A percentile compares a stretch with the other conserved stretches of the same genome.
Evolutionary conservation across 2,888 invertebrate species (phyloP).

Genomic region (Ennomos quercinarius): DNA sequence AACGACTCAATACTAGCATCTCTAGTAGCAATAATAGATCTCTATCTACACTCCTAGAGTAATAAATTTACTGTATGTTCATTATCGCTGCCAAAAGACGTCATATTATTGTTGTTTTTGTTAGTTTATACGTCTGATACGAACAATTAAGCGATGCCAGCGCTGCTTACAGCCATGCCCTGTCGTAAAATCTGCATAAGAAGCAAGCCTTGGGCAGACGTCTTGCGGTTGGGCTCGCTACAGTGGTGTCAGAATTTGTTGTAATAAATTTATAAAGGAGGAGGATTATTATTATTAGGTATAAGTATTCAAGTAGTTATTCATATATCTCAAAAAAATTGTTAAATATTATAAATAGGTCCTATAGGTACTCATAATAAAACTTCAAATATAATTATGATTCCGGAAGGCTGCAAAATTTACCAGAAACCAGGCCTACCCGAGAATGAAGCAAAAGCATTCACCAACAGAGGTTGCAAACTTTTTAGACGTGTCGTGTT

Average conservation of each 20-base stretch:
- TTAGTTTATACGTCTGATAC: conserved; percentile 57
- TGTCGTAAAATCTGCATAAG: conserved; percentile 78
- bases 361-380: no score
- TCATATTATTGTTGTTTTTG: conserved; percentile 56
- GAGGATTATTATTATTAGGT: no score
- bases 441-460: no score
- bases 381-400: no score
- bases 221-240: conserved; percentile 52
- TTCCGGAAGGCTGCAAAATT: no score
- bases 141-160: conserved; percentile 70
- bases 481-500: no score
- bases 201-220: conserved; percentile 62
- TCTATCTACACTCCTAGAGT: not conserved
- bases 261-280: no score
- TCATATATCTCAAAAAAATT: no score
- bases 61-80: conserved; percentile 15
- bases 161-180: conserved; percentile 63
- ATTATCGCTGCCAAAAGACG: conserved; percentile 52
- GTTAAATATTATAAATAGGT: no score
- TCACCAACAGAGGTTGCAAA: no score
- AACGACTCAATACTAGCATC: not conserved
- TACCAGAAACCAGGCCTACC: no score
- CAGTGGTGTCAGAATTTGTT: conserved; percentile 42
- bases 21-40: not conserved
- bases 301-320: no score